A percentile compares a stretch with the other conserved stretches of the same genome.
phyloP scores from a whole-genome alignment of 2,888 invertebrate species.

The Parapristionchus giblindavisi region DNA sequence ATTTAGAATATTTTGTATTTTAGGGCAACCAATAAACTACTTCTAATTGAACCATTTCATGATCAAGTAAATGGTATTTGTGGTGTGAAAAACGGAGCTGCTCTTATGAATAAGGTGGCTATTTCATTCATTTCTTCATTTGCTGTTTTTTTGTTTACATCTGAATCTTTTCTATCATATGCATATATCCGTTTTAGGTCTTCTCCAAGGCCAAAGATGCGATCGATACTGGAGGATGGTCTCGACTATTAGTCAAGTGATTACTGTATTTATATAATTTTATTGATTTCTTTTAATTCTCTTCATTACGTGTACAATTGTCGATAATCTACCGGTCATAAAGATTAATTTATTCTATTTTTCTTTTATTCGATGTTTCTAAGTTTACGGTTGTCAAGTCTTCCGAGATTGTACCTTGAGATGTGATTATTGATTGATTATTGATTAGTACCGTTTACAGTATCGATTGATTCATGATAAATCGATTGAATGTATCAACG shows the following conservation, averaged over 20 bases:
- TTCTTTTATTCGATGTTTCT: not conserved
- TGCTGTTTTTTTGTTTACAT: not conserved
- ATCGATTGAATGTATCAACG: not conserved
- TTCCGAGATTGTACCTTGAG: not conserved
- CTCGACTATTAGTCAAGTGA: not conserved
- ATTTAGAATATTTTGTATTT: not conserved
- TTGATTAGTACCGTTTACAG: not conserved
- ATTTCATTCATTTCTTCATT: not conserved
- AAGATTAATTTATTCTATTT: not conserved
- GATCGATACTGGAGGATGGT: too few species aligned
- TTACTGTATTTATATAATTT: not conserved
- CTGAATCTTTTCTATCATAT: not conserved
- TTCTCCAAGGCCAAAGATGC: not conserved
- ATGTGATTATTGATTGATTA: not conserved
- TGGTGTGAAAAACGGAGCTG: conserved; percentile 13
- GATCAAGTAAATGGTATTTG: conserved; percentile 22
- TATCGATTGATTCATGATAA: not conserved
- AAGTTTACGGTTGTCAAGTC: not conserved
- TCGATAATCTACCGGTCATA: not conserved
- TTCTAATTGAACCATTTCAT: conserved; percentile 21
- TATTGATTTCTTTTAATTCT: not conserved
- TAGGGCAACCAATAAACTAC: conserved; percentile 16
- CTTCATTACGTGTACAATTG: not conserved
- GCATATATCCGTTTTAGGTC: not conserved
- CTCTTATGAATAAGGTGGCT: conserved; percentile 21